These are phyloP conservation scores for Lepidocyrtinus sp. DNA, from an alignment of 2,888 invertebrate species.

Conservation along the genomic window DNA sequence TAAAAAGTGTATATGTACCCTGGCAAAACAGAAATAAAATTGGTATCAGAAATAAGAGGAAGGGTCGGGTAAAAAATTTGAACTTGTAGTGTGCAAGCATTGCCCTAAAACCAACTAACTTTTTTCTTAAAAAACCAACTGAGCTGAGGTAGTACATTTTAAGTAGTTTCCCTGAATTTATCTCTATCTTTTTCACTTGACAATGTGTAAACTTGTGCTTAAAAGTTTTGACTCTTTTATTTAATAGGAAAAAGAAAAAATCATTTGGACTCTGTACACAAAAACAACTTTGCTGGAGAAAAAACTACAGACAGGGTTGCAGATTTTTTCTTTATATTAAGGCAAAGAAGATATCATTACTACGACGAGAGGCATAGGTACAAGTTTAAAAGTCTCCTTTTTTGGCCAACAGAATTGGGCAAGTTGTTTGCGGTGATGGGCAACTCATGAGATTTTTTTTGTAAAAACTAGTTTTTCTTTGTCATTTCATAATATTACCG, in stretches of 20 bases:
- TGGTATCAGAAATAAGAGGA: slow-evolving; percentile 30
- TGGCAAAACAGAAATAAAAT: slow-evolving; percentile 40
- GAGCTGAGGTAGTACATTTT: slow-evolving; percentile 53
- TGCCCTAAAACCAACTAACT: slow-evolving; percentile 33
- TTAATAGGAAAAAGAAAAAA: slow-evolving; percentile 23
- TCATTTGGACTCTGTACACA: not conserved
- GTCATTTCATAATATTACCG: too few species aligned
- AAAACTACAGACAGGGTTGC: too few species aligned
- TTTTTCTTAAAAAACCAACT: slow-evolving; percentile 6
- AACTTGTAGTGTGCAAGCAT: not conserved
- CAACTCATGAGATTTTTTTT: too few species aligned
- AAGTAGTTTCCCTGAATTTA: slow-evolving; percentile 43
- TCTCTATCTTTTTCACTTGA: slow-evolving; percentile 34
- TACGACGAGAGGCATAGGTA: too few species aligned
- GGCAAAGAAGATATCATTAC: too few species aligned
- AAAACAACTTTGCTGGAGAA: slow-evolving; percentile 1
- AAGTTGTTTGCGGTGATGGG: too few species aligned
- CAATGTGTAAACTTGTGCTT: slow-evolving; percentile 56
- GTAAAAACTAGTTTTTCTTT: too few species aligned
- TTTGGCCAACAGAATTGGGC: too few species aligned
- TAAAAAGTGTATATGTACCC: too few species aligned
- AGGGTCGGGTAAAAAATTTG: slow-evolving; percentile 27
- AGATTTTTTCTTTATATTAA: not conserved
- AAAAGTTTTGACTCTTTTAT: slow-evolving; percentile 49
- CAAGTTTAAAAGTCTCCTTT: too few species aligned